Conservation (phyloP, 2,888 invertebrate genomes). For the Dynastes maya region DNA sequence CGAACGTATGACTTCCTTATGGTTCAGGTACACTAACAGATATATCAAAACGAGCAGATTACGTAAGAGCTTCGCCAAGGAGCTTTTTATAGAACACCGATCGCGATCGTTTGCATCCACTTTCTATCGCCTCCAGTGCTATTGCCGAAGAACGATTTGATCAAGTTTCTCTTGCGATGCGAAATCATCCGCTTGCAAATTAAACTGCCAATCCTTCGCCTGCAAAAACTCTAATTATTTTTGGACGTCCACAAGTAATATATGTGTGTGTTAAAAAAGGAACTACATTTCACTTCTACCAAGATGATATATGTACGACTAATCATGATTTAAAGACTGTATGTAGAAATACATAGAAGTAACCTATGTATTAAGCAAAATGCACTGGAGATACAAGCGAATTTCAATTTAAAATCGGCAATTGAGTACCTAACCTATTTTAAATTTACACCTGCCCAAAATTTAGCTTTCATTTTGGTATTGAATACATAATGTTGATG, state of each 20-base stretch:
- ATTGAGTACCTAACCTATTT: background rate
- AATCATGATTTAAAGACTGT: slow-evolving; percentile 1
- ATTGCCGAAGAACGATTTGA: background rate
- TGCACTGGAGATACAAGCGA: too few relatives aligned
- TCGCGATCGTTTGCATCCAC: slow-evolving; percentile 38
- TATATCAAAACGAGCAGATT: slow-evolving; percentile 17
- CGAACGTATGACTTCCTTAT: slow-evolving; percentile 26
- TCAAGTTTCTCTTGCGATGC: slow-evolving; percentile 24
- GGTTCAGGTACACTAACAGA: background rate
- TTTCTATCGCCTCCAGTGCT: slow-evolving; percentile 39
- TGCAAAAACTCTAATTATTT: background rate
- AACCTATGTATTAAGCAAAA: too few relatives aligned
- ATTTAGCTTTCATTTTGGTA: background rate
- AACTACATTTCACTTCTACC: too few relatives aligned
- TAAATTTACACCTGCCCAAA: background rate
- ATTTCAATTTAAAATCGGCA: too few relatives aligned
- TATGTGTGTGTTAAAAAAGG: too few relatives aligned
- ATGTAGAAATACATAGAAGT: background rate
- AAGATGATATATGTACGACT: background rate
- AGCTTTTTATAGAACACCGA: slow-evolving; percentile 41
- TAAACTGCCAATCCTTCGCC: background rate
- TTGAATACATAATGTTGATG: slow-evolving; percentile 7
- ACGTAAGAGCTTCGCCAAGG: slow-evolving; percentile 29
- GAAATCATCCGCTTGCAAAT: slow-evolving; percentile 9
- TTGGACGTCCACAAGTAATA: background rate